A percentile compares a stretch with the other conserved stretches of the same genome.
Evolutionary conservation across 2,888 invertebrate species (phyloP).

Genomic region (Corbicula japonica): DNA sequence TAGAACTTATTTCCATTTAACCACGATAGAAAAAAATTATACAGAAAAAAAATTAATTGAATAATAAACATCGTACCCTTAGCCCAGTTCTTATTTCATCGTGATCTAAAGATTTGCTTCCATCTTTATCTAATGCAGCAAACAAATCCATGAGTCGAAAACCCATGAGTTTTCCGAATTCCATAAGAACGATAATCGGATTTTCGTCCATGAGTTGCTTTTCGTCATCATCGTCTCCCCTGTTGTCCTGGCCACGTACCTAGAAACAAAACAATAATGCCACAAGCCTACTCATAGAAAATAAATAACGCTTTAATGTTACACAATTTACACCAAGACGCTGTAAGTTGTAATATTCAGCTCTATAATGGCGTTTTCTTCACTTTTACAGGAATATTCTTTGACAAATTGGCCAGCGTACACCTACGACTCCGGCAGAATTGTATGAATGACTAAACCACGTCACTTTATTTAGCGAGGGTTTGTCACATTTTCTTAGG

Average conservation of each 20-base stretch:
- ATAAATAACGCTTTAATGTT: no score
- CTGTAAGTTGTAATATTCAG: no score
- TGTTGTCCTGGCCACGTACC: constrained; percentile 68
- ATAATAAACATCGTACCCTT: constrained; percentile 61
- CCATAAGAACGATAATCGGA: constrained; percentile 78
- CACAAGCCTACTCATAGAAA: no score
- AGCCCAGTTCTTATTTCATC: constrained; percentile 78
- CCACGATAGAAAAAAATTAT: not conserved
- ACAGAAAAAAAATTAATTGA: not conserved
- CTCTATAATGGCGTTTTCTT: no score
- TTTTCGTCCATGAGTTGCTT: constrained; percentile 77
- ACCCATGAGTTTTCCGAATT: constrained; percentile 76
- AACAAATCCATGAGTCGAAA: constrained; percentile 79
- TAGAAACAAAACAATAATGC: no score
- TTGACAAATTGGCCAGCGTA: no score
- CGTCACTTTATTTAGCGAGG: no score
- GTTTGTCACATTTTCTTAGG: no score
- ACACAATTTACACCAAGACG: no score
- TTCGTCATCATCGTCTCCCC: constrained; percentile 74
- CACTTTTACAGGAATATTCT: no score
- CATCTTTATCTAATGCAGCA: constrained; percentile 79
- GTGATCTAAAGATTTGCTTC: constrained; percentile 78
- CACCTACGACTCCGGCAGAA: no score
- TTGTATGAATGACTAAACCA: no score
- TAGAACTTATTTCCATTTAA: not conserved